Evolutionary conservation across 1,140 invertebrate species (phyloP).

Genomic region (Hycleus phaleratus): DNA sequence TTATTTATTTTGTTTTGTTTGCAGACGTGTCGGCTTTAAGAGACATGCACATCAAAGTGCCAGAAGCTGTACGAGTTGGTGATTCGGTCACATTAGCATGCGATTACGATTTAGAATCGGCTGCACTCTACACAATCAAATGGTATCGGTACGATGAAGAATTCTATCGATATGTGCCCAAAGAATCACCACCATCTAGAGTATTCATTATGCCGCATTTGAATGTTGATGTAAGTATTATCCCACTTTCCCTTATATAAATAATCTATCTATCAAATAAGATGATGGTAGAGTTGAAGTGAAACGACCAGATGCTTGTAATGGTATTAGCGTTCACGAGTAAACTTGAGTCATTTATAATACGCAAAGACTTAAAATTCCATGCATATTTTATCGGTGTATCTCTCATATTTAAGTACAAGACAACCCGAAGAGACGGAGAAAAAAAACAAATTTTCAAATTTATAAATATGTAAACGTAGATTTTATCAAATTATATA

Average conservation of each 20-base stretch:
- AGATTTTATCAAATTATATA: too few species aligned
- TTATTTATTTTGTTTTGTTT: slow-evolving; percentile 25
- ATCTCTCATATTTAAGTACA: too few species aligned
- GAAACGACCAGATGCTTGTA: slow-evolving; percentile 5
- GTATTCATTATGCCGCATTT: slow-evolving; percentile 59
- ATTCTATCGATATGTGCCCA: slow-evolving; percentile 70
- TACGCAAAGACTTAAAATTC: slow-evolving; percentile 10
- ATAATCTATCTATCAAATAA: too few species aligned
- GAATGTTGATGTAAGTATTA: slow-evolving; percentile 65
- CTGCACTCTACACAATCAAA: slow-evolving; percentile 70
- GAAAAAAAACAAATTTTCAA: too few species aligned
- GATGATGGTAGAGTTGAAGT: slow-evolving; percentile 2
- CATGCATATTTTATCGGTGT: slow-evolving; percentile 11
- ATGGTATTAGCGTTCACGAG: slow-evolving; percentile 6
- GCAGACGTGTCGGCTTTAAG: slow-evolving; percentile 57
- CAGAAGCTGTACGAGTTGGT: slow-evolving; percentile 61
- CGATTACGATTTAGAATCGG: slow-evolving; percentile 70
- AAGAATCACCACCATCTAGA: slow-evolving; percentile 56
- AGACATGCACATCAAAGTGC: slow-evolving; percentile 65
- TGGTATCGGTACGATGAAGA: slow-evolving; percentile 74
- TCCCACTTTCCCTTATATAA: not conserved
- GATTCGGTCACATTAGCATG: slow-evolving; percentile 65
- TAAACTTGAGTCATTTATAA: slow-evolving; percentile 12
- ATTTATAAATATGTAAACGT: too few species aligned
- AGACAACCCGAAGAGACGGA: too few species aligned